Base-by-base conservation (phyloP, 2,113 vertebrate species). In the Dinomys branickii region DNA sequence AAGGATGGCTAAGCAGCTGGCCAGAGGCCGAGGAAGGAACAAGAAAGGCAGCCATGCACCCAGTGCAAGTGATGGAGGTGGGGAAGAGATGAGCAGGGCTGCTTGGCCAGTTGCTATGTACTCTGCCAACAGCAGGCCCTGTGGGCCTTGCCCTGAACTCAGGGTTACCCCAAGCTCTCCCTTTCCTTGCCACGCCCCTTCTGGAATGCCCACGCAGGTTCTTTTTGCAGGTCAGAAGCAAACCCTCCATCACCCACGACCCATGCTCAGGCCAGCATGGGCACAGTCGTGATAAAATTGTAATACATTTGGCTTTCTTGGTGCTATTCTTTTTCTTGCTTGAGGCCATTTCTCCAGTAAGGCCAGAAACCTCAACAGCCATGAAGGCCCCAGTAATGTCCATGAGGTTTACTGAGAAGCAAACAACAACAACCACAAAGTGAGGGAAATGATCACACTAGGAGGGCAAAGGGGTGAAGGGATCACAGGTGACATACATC, bases 101-200 rank as follows among this genome's bases (percentile, higher is more conserved):
- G 10, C 13, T 77, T 28, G 16, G 30, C 63, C 54, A 65, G 83
- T 63, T 22, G 81, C 38, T 16, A 8, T 80, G 58, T 38, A 38
- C 58, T 13, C 16, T 6, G 50, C 17, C 67, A 86, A 41, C 0
- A 2, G 81, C 47, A 58, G 69, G 92, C 26, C 92, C 59, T 78
- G 94, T 50, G 41, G 10, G 0, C 73, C 90, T 78, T 84, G 59
- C 88, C 93, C 95, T 54, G 78, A 90, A 58, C 30, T 59, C 33
- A 30, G 94, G 97, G 91, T 93, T 86, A 0, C 90, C 96, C 82
- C 95, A 95, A 97, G 89, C 96, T 88, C 96, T 77, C 95, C 94
- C 85, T 88, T 77, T 71, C 67, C 9, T 33, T 58, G 85, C 88
- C 94, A 61, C 54, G 47, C 85, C 35, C 90, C 71, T 91, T 91